These are phyloP conservation scores for Aplocera efformata DNA, from an alignment of 2,888 invertebrate genomes.

Conservation along the genomic window DNA sequence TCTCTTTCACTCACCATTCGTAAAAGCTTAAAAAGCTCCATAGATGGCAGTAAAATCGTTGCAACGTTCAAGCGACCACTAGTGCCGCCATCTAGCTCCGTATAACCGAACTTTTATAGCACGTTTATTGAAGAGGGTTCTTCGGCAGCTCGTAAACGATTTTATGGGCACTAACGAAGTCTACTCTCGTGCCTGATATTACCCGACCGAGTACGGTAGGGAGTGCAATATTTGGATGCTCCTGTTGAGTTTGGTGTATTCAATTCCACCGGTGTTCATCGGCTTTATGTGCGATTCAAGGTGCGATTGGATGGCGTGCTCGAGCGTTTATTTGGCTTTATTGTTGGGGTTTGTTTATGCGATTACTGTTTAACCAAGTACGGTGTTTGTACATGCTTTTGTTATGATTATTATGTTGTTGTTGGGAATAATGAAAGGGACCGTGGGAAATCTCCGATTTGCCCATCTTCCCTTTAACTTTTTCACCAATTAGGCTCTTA, in stretches of 20 bases:
- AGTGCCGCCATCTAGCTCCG: constrained; percentile 77
- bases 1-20: constrained; percentile 47
- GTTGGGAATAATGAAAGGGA: constrained; percentile 65
- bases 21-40: constrained; percentile 75
- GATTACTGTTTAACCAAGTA: constrained; percentile 79
- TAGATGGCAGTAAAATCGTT: constrained; percentile 79
- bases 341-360: constrained; percentile 81
- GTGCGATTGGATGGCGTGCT: constrained; percentile 81
- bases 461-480: constrained; percentile 14
- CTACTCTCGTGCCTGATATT: constrained; percentile 73
- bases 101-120: constrained; percentile 78
- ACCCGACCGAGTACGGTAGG: constrained; percentile 74
- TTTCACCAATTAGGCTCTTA: constrained; percentile 30
- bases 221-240: constrained; percentile 74
- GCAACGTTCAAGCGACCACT: constrained; percentile 73
- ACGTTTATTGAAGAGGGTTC: constrained; percentile 79
- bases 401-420: constrained; percentile 78
- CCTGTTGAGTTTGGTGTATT: constrained; percentile 71
- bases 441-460: constrained; percentile 55
- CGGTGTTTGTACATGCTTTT: constrained; percentile 76
- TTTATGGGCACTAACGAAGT: constrained; percentile 78
- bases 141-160: constrained; percentile 80
- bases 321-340: constrained; percentile 79
- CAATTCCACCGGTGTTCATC: constrained; percentile 77
- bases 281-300: constrained; percentile 79